Evolutionary conservation across 2,113 vertebrate species (phyloP).

Genomic region (Cottus gobio): DNA sequence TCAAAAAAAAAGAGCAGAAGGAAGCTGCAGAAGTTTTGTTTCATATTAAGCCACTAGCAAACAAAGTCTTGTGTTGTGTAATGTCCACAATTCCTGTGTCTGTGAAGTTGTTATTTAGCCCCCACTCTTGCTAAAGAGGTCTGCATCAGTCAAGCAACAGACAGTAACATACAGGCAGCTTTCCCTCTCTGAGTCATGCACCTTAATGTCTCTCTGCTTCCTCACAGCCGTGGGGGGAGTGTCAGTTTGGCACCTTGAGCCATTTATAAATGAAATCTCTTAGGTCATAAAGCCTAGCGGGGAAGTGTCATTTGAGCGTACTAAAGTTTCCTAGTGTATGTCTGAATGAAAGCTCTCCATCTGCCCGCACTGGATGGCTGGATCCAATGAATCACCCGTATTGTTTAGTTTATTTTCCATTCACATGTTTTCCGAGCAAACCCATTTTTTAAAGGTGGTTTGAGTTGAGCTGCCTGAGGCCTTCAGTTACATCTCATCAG

Average conservation of each 20-base stretch:
- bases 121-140: background rate
- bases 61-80: background rate
- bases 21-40: background rate
- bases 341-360: constrained; percentile 20
- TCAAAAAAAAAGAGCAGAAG: background rate
- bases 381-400: background rate
- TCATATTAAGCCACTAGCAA: background rate
- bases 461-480: background rate
- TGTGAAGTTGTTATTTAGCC: constrained; percentile 4
- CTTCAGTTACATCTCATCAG: background rate
- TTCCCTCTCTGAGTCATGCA: constrained; percentile 35
- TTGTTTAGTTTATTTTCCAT: background rate
- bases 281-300: background rate
- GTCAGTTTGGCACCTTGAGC: background rate
- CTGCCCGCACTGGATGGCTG: background rate
- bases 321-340: background rate
- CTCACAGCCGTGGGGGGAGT: background rate
- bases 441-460: background rate
- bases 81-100: background rate
- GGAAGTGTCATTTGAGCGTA: background rate
- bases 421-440: background rate
- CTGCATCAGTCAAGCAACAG: constrained; percentile 5
- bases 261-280: background rate
- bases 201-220: background rate
- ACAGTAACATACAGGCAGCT: background rate